Base-by-base conservation (phyloP, 2,888 invertebrate species). In the Caenorhabditis parvicauda region DNA sequence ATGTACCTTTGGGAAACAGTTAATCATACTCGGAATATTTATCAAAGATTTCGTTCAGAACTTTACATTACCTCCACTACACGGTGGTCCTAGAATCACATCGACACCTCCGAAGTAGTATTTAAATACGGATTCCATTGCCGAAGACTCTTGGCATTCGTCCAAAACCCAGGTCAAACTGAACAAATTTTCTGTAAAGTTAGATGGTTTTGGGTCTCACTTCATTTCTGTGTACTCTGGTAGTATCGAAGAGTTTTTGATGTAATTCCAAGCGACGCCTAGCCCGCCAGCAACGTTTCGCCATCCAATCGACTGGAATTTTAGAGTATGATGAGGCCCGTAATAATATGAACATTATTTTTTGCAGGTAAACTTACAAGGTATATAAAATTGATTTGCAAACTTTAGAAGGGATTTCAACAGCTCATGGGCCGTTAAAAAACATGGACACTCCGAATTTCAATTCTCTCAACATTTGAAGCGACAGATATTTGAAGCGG, bases 51-150 rank as follows among this genome's bases (percentile, higher is more conserved):
- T n/a, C n/a, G n/a, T n/a, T n/a, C n/a, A n/a, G n/a, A n/a, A n/a
- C n/a, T n/a, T n/a, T n/a, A n/a, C n/a, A n/a, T 43, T 49, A 70
- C 70, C 59, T 52, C 59, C 21, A 27, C 60, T 54, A 43, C 71
- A 71, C 1, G 67, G 55, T 7, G 71, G 71, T 39, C 71, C 71
- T 3, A 71, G 29, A 4, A 71, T 54, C 3, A 71, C 65, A 29
- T 71, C 60, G 9, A 57, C 59, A 9, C 59, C 25, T 2, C 47
- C 37, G 35, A 64, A 49, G 5, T 52, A 52, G 42, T 56, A 65
- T 27, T 69, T 59, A 22, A 69, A 58, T 1, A 71, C 47, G 1
- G 59, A 48, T 7, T 64, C 63, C 6, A 61, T 54, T 9, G 63
- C 56, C 17, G 42, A 24, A 7, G 62, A 53, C 38, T 67, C 68